Evolutionary conservation across 2,888 invertebrate genomes (phyloP).

Genomic region (Lumbricus terrestris): DNA sequence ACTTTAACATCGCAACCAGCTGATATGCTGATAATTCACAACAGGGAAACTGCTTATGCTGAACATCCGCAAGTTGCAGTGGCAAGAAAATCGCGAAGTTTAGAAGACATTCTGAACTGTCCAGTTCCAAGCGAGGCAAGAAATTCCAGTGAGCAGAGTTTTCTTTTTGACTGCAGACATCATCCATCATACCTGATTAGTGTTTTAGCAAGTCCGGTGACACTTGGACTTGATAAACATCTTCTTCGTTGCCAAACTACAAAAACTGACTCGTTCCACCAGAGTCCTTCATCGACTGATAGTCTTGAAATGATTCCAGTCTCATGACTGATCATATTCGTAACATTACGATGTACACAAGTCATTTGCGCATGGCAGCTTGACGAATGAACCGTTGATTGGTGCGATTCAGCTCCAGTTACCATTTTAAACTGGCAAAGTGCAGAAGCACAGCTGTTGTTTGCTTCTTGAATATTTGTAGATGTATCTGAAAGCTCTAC

Average conservation of each 20-base stretch:
- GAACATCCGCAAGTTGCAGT: neutral
- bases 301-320: slow-evolving; percentile 16
- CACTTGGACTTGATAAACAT: neutral
- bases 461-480: neutral
- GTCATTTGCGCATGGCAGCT: neutral
- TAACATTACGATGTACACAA: neutral
- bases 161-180: neutral
- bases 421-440: neutral
- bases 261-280: neutral
- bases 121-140: neutral
- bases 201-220: neutral
- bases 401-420: neutral
- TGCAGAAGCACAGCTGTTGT: neutral
- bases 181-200: neutral
- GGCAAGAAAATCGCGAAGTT: slow-evolving; percentile 10
- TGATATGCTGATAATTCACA: neutral
- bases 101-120: slow-evolving; percentile 5
- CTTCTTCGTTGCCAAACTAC: slow-evolving; percentile 7
- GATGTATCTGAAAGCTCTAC: neutral
- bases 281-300: neutral
- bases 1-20: neutral
- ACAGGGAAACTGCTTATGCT: neutral
- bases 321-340: neutral
- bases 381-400: neutral
- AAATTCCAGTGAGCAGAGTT: slow-evolving; percentile 5